Evolutionary conservation across 2,888 invertebrate species (phyloP), one percentile per base, ranked within the genome.

Genomic region (Nebria salina): DNA sequence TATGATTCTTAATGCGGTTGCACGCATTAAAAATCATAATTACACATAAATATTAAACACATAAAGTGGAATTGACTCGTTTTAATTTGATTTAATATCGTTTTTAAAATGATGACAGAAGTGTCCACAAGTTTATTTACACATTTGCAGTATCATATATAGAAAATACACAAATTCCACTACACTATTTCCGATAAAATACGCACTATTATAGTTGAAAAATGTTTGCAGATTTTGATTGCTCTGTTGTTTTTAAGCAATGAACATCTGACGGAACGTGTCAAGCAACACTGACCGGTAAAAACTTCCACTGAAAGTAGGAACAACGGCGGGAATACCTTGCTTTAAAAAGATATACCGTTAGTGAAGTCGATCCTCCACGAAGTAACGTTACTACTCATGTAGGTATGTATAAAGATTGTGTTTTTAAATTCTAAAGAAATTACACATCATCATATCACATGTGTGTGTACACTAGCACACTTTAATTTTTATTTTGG

Each of bases 331-430:
- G 75, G 75, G 75, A 80, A 75, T 81, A 64, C 76, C 76, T 72
- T 34, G 41, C 81, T 81, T 76, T 81, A 76, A 81, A 79, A 65
- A 70, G 70, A 42, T 11, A 72, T 81, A 9, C 81, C 81, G 81
- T 81, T 81, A 43, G 15, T 13, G 54, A 54, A 54, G 54, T 54
- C 72, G 72, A 72, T 72, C 34, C 41, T 26, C 20, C 72, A 66
- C 66, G 9, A 70, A 75, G 75, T 75, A 76, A 76, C 81, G 76
- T 81, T 80, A 81, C 76, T 65, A 54, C 54, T 34, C 34, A 54
- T 13, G 54, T 54, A 54, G 4, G 54, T 54, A 13, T 75, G 75
- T 54, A 65, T 25, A 73, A 20, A 43, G 74, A 75, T 70, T 54
- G 54, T 75, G 26, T 41, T 43, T 80, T 75, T 8, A 70, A 70